Conservation (phyloP, 2,113 vertebrate genomes). For the Raphicerus campestris region DNA sequence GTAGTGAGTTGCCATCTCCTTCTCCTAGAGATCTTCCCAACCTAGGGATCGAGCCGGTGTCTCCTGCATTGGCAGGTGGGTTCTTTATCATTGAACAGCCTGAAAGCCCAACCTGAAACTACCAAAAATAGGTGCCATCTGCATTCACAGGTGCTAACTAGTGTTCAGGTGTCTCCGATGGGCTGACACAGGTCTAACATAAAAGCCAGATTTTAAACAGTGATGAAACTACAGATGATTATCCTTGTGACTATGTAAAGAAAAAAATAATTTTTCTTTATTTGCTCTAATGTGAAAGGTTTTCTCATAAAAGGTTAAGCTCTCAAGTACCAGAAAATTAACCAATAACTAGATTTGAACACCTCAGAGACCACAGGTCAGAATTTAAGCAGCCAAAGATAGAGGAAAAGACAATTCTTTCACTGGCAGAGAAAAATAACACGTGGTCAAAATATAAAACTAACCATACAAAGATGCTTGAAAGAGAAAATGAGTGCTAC, state of each 20-base stretch:
- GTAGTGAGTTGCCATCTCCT: not conserved
- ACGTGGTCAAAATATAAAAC: not conserved
- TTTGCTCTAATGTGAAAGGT: not conserved
- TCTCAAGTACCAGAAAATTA: not conserved
- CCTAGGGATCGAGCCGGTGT: rapidly evolving
- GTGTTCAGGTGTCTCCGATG: not conserved
- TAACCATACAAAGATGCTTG: not conserved
- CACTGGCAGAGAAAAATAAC: not conserved
- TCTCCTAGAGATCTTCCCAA: not conserved
- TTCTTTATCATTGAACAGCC: not conserved
- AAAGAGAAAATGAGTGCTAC: not conserved
- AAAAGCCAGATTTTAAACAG: not conserved
- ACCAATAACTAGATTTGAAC: not conserved
- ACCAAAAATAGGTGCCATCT: not conserved
- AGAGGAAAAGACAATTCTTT: not conserved
- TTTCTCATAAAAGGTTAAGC: not conserved
- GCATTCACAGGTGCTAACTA: not conserved
- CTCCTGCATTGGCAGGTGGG: not conserved
- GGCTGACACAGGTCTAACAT: not conserved
- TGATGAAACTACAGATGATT: not conserved
- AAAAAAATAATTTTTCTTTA: not conserved
- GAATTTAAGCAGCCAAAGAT: not conserved
- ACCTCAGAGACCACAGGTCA: not conserved
- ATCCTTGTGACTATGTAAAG: not conserved
- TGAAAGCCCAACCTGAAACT: not conserved